A percentile compares a stretch with the other conserved stretches of the same genome.
phyloP scores from a whole-genome alignment of 2,888 invertebrate genomes.

The Rotaria magnacalcarata region DNA sequence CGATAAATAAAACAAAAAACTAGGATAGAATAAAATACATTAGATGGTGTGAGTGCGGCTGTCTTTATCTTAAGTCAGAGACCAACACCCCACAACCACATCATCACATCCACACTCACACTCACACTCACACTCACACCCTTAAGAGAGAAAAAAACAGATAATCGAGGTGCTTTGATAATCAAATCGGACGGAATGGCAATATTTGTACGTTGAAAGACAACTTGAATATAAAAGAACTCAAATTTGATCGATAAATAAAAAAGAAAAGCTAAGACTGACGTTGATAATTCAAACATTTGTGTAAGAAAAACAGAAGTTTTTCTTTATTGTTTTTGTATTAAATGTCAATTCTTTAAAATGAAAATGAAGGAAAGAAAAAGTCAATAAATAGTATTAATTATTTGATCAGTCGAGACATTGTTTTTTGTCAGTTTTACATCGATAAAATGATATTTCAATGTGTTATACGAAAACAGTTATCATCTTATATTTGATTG shows the following conservation, averaged over 20 bases:
- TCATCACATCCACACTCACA: no score
- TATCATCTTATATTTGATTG: neutral
- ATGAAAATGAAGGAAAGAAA: neutral
- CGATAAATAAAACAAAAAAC: no score
- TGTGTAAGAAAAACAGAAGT: neutral
- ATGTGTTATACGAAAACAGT: neutral
- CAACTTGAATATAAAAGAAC: neutral
- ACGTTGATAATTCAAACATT: neutral
- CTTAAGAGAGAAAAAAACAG: neutral
- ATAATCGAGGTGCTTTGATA: neutral
- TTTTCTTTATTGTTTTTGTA: neutral
- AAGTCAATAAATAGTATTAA: neutral
- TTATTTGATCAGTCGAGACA: neutral
- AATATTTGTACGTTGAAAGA: neutral
- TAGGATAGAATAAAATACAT: no score
- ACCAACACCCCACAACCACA: no score
- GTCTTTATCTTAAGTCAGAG: no score
- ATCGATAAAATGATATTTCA: neutral
- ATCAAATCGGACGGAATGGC: neutral
- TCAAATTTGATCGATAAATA: neutral
- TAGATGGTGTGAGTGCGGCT: no score
- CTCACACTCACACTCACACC: no score
- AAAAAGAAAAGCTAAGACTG: neutral
- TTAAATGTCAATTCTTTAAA: neutral
- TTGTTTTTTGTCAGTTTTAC: neutral